phyloP scores from a whole-genome alignment of 2,113 vertebrate genomes.

The Shinisaurus crocodilurus region DNA sequence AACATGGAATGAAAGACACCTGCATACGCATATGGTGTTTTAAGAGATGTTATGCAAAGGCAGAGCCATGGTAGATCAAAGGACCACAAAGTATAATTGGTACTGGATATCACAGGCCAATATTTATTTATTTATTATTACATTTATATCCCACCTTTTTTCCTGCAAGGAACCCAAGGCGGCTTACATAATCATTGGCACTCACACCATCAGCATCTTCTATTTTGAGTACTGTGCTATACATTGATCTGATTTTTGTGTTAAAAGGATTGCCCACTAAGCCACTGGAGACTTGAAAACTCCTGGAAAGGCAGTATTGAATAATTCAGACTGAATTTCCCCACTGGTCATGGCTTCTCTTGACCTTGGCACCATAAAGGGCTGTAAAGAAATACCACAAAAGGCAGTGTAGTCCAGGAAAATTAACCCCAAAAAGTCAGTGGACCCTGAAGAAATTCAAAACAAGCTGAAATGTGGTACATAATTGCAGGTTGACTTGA shows the following conservation, averaged over 20 bases:
- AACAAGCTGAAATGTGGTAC: neutral
- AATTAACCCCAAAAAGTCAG: neutral
- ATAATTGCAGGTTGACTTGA: neutral
- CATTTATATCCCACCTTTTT: no score
- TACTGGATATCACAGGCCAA: neutral
- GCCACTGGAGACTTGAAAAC: neutral
- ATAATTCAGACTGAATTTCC: neutral
- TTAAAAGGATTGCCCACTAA: neutral
- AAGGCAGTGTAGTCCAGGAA: neutral
- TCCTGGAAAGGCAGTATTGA: neutral
- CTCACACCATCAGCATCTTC: neutral
- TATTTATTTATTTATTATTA: no score
- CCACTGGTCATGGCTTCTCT: neutral
- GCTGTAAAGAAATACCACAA: neutral
- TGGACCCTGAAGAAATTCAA: neutral
- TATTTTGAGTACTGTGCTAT: neutral
- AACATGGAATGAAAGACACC: neutral
- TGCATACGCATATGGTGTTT: neutral
- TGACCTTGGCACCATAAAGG: neutral
- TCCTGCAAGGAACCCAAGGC: no score
- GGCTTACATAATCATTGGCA: no score
- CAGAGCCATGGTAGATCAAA: constrained; percentile 12
- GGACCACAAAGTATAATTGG: neutral
- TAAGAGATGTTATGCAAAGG: neutral
- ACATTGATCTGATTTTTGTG: neutral